Evolutionary conservation across 2,888 invertebrate species (phyloP).

Genomic region (Altica lythri): DNA sequence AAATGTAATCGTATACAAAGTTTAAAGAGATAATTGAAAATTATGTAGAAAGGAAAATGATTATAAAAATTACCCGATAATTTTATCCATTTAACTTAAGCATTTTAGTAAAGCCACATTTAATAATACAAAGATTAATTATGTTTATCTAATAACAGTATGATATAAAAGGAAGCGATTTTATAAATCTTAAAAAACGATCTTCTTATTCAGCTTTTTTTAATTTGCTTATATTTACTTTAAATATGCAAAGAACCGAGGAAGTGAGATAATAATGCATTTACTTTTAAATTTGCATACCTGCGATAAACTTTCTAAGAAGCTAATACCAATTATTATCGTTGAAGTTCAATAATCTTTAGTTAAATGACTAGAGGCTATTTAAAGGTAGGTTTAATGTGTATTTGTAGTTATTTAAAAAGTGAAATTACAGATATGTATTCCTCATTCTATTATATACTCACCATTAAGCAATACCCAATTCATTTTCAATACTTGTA

Average conservation of each 20-base stretch:
- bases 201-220: conserved; percentile 5
- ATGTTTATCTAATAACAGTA: conserved; percentile 1
- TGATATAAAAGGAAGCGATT: conserved; percentile 6
- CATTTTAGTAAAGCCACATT: no score
- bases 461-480: no score
- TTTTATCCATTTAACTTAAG: no score
- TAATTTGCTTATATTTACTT: conserved; percentile 9
- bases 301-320: conserved; percentile 14
- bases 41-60: no score
- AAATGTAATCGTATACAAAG: no score
- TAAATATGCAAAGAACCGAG: conserved; percentile 16
- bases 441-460: no score
- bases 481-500: no score
- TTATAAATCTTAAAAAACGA: conserved; percentile 13
- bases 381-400: no score
- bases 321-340: conserved; percentile 11
- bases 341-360: conserved; percentile 12
- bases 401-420: no score
- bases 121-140: conserved; percentile 1
- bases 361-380: conserved; percentile 1
- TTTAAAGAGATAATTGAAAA: no score
- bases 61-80: no score
- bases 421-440: no score
- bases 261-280: conserved; percentile 19
- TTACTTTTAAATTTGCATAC: conserved; percentile 14